Evolutionary conservation across 2,113 vertebrate species (phyloP).

Genomic region (Heterochromis multidens): DNA sequence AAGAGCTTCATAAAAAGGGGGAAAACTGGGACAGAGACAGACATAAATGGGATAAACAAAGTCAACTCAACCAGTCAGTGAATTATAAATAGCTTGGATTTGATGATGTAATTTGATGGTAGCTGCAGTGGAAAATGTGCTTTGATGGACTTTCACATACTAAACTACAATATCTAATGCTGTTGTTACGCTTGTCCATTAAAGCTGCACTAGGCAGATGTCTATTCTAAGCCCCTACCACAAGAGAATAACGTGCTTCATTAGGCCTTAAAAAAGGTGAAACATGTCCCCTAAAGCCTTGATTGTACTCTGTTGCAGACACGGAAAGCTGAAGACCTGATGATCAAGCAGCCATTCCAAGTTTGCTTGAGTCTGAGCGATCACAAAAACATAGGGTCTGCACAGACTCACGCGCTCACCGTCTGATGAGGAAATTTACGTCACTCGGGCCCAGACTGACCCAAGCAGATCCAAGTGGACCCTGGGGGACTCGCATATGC

Average conservation of each 20-base stretch:
- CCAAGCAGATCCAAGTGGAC: not conserved
- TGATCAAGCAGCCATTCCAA: not conserved
- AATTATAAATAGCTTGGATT: not conserved
- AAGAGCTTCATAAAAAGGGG: not conserved
- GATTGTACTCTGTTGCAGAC: not conserved
- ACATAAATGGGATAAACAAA: not conserved
- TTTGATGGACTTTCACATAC: not conserved
- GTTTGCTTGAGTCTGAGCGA: rapidly evolving
- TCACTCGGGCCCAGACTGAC: not conserved
- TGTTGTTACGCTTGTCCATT: not conserved
- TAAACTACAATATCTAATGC: not conserved
- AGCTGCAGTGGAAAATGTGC: not conserved
- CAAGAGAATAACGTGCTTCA: not conserved
- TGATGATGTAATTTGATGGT: not conserved
- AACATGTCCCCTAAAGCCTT: not conserved
- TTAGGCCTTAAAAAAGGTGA: not conserved
- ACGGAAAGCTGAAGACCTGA: rapidly evolving
- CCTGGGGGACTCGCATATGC: too few relatives aligned
- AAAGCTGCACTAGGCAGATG: not conserved
- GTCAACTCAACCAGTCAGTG: not conserved
- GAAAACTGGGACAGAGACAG: not conserved
- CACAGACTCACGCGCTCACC: not conserved
- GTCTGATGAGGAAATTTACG: not conserved
- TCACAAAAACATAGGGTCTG: not conserved
- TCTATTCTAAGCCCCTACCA: not conserved